phyloP scores from a whole-genome alignment of 1,140 invertebrate species.

The Tribolium madens region DNA sequence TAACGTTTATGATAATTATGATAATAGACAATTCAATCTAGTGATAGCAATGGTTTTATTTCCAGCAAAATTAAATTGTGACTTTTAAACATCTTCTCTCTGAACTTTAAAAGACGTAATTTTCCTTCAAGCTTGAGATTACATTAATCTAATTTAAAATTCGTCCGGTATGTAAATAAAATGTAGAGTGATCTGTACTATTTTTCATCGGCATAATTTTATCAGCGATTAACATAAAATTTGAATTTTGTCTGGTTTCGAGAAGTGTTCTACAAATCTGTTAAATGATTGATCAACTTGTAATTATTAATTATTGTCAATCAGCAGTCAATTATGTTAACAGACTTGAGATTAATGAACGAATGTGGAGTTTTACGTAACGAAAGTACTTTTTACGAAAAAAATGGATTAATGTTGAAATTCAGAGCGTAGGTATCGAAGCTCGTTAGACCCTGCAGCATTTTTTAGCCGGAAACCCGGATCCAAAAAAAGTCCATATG shows the following conservation, averaged over 20 bases:
- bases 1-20: no score
- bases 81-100: neutral
- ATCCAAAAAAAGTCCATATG: slow-evolving; percentile 19
- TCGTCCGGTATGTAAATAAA: slow-evolving; percentile 24
- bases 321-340: slow-evolving; percentile 22
- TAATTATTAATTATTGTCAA: slow-evolving; percentile 12
- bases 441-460: slow-evolving; percentile 16
- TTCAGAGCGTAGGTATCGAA: neutral
- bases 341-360: slow-evolving; percentile 19
- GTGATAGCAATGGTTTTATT: no score
- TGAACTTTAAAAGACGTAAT: neutral
- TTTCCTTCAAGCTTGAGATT: neutral
- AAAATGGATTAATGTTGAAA: slow-evolving; percentile 5
- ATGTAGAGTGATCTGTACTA: slow-evolving; percentile 7
- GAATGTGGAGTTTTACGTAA: neutral
- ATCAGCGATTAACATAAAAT: slow-evolving; percentile 18
- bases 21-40: no score
- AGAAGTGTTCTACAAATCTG: slow-evolving; percentile 16
- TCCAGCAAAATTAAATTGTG: neutral
- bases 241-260: slow-evolving; percentile 7
- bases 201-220: slow-evolving; percentile 16
- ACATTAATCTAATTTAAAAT: neutral
- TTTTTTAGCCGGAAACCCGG: slow-evolving; percentile 33
- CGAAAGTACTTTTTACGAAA: neutral
- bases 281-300: slow-evolving; percentile 24